These are phyloP conservation scores for Andrena bucephala DNA, from an alignment of 2,888 invertebrate species.

Conservation along the genomic window DNA sequence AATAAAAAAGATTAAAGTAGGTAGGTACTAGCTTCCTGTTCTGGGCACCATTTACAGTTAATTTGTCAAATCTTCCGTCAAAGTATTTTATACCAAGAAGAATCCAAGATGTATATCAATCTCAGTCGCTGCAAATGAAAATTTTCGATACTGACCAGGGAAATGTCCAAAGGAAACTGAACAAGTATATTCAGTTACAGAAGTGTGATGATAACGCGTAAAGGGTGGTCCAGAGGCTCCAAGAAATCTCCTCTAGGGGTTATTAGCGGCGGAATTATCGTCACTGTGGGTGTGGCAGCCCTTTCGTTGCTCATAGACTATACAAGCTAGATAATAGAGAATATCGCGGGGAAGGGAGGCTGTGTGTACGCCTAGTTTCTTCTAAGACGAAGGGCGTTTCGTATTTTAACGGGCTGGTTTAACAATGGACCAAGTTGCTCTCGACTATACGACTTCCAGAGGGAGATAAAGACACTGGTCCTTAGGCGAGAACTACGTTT, in stretches of 20 bases:
- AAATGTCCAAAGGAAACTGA: neutral
- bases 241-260: constrained; percentile 64
- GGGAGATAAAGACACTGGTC: constrained; percentile 70
- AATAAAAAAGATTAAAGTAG: no score
- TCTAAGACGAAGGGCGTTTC: constrained; percentile 75
- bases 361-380: constrained; percentile 57
- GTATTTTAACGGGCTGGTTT: constrained; percentile 83
- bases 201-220: constrained; percentile 37
- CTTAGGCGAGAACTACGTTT: constrained; percentile 48
- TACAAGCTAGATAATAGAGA: constrained; percentile 73
- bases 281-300: constrained; percentile 73
- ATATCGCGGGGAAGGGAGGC: constrained; percentile 48
- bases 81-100: no score
- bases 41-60: no score
- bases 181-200: neutral
- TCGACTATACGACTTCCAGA: constrained; percentile 65
- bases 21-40: no score
- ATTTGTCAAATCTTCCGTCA: no score
- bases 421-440: constrained; percentile 74
- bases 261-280: constrained; percentile 80
- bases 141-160: neutral
- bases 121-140: neutral
- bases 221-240: constrained; percentile 29
- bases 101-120: no score
- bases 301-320: constrained; percentile 75